A percentile compares a stretch with the other conserved stretches of the same genome.
phyloP scores from a whole-genome alignment of 2,888 invertebrate species.

The Heliconius charithonia region DNA sequence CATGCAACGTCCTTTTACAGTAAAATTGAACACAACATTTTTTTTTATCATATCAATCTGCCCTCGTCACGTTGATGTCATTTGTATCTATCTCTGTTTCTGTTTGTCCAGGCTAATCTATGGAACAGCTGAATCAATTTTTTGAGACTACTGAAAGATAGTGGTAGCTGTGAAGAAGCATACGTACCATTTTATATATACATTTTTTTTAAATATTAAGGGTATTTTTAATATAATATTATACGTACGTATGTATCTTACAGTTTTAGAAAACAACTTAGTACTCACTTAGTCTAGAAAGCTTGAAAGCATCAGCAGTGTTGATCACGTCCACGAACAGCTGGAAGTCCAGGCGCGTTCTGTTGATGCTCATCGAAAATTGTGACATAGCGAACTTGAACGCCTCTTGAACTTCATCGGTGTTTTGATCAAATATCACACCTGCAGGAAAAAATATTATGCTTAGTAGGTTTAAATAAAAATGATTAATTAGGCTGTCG shows the following conservation, averaged over 20 bases:
- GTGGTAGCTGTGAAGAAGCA: no score
- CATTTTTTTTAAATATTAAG: no score
- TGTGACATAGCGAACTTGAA: constrained; percentile 93
- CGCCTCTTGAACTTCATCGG: constrained; percentile 93
- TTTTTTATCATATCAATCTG: no score
- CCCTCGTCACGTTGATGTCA: no score
- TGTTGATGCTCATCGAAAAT: constrained; percentile 87
- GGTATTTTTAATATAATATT: no score
- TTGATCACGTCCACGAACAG: constrained; percentile 94
- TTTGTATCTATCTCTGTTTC: no score
- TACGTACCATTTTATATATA: no score
- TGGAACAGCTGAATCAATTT: no score
- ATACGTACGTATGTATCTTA: background rate
- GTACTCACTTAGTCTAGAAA: constrained; percentile 94
- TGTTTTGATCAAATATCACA: constrained; percentile 94
- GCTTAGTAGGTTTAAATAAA: background rate
- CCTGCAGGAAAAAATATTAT: constrained; percentile 79
- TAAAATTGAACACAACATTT: no score
- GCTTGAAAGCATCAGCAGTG: constrained; percentile 95
- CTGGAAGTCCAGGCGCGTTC: constrained; percentile 90
- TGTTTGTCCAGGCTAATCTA: no score
- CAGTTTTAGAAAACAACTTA: background rate
- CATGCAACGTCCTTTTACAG: no score
- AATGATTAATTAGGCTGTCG: background rate
- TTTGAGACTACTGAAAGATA: no score